These are phyloP conservation scores for Sipha flava DNA, from an alignment of 1,140 invertebrate genomes.

Conservation along the genomic window DNA sequence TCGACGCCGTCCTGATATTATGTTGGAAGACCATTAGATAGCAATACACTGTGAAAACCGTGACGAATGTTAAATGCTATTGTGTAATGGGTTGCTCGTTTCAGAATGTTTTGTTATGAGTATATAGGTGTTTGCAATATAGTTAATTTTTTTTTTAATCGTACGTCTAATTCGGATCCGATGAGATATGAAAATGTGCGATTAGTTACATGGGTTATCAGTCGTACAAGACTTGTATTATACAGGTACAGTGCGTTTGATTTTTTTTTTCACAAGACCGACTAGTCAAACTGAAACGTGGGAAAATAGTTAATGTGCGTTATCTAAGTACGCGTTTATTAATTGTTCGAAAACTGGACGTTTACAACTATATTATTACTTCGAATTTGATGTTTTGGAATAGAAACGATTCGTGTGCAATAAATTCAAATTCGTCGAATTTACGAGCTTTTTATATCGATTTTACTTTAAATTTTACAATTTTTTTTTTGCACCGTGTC, in stretches of 20 bases:
- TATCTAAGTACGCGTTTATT: too few relatives aligned
- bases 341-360: too few relatives aligned
- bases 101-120: not conserved
- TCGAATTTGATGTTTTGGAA: too few relatives aligned
- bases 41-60: not conserved
- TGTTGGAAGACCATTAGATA: not conserved
- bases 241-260: not conserved
- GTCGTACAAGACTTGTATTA: not conserved
- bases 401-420: too few relatives aligned
- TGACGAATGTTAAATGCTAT: not conserved
- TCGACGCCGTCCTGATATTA: too few relatives aligned
- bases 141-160: constrained; percentile 18
- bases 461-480: too few relatives aligned
- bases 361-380: too few relatives aligned
- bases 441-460: too few relatives aligned
- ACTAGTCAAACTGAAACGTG: not conserved
- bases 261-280: not conserved
- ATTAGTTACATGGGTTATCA: not conserved
- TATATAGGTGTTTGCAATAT: not conserved
- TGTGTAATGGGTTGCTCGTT: not conserved
- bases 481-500: too few relatives aligned
- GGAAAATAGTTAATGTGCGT: not conserved
- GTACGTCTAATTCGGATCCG: not conserved
- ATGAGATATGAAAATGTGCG: not conserved
- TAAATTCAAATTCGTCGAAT: too few relatives aligned